Conservation (phyloP, 2,888 invertebrate genomes). For the Schizotus pectinicornis region DNA sequence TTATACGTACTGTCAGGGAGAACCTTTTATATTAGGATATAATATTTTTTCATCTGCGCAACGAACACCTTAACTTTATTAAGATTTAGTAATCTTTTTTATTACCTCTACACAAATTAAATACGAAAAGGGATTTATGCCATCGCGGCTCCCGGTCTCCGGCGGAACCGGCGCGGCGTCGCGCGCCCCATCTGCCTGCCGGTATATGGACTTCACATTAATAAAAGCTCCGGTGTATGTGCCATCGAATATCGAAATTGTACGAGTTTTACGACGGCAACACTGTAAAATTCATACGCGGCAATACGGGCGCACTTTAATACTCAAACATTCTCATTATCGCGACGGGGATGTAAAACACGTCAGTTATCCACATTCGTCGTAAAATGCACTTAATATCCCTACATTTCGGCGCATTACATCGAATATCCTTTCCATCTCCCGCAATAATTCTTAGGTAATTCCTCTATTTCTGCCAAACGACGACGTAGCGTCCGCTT, state of each 20-base stretch:
- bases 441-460: background rate
- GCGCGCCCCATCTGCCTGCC: constrained; percentile 5
- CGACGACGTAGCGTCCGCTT: background rate
- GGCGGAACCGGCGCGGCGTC: no score
- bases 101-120: constrained; percentile 23
- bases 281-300: constrained; percentile 47
- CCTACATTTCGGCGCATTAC: constrained; percentile 10
- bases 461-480: background rate
- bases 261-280: constrained; percentile 44
- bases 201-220: constrained; percentile 15
- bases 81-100: constrained; percentile 51
- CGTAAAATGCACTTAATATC: constrained; percentile 23
- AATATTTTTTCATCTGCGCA: constrained; percentile 56
- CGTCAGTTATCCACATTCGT: constrained; percentile 14
- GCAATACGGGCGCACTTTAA: constrained; percentile 29
- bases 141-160: background rate
- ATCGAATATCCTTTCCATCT: background rate
- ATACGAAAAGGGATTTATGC: constrained; percentile 25
- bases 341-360: constrained; percentile 26
- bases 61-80: constrained; percentile 50
- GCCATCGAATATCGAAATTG: constrained; percentile 48
- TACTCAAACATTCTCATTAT: constrained; percentile 36
- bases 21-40: constrained; percentile 59
- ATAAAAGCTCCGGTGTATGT: constrained; percentile 20
- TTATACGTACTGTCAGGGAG: constrained; percentile 56